Evolutionary conservation across 1,140 invertebrate species (phyloP), one percentile per base, ranked within the genome.

Genomic region (Papilio glaucus): DNA sequence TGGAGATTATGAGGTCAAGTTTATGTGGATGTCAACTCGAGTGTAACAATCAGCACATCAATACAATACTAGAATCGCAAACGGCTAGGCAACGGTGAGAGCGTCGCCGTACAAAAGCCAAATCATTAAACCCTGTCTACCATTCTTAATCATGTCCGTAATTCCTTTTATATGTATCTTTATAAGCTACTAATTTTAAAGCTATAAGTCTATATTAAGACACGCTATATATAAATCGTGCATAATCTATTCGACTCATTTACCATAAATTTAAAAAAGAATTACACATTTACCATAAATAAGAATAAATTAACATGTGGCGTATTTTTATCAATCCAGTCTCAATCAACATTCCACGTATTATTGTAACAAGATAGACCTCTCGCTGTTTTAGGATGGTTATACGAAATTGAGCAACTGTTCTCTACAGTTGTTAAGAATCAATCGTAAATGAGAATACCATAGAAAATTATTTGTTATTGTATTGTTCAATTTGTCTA

Each of bases 211-310:
- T 57, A 26, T 24, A 53, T 53, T 53, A 57, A 53, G 24, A 57
- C 49, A 57, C 49, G 49, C 49, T 24, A 57, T 21, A 57, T 57
- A 57, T 57, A 57, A 57, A 57, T 57, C 49, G 49, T 57, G 49
- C 49, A 57, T 57, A 57, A 57, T 57, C 49, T 57, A 57, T 57
- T 24, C 10, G 49, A 12, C 24, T 57, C 49, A 57, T 57, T 57
- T 57, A 57, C 18, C 49, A 53, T 53, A 53, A 53, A 53, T 53
- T 21, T 53, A 53, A 53, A 53, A 53, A 53, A 33, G 42, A 45
- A 53, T 21, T 21, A 53, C 45, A 53, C 15, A 18, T 24, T 53
- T 53, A 53, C 7, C 45, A 57, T 57, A 57, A 24, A 49, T 49
- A 21, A 9, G 45, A 49, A 49, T 49, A 49, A 49, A 57, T 57